Percentiles rank a stretch among this genome's conserved stretches.
Evolutionary conservation across 2,888 invertebrate species (phyloP).

Genomic region (Ceramica pisi): DNA sequence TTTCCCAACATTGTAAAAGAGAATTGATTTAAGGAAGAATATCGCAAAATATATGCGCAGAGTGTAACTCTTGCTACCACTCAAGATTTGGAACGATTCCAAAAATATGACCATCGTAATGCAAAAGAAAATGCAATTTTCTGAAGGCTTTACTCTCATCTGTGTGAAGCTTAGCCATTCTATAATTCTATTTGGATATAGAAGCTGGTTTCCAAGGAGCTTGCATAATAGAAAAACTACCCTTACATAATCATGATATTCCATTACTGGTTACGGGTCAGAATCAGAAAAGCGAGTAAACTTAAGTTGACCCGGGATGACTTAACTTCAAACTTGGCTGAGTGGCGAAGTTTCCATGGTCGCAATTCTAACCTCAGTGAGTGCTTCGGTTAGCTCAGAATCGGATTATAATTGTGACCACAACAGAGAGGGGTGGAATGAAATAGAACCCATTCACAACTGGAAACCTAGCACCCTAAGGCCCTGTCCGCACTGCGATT

Average conservation of each 20-base stretch:
- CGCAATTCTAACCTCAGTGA: slow-evolving; percentile 5
- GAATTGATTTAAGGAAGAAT: slow-evolving; percentile 42
- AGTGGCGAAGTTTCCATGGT: background rate
- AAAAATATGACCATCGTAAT: slow-evolving; percentile 42
- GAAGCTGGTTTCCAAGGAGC: slow-evolving; percentile 20
- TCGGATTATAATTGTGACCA: slow-evolving; percentile 18
- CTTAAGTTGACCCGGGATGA: background rate
- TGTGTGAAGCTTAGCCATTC: slow-evolving; percentile 19
- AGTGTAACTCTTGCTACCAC: slow-evolving; percentile 46
- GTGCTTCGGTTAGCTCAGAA: slow-evolving; percentile 8
- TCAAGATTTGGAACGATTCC: slow-evolving; percentile 57
- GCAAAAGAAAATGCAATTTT: slow-evolving; percentile 53
- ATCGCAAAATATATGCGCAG: slow-evolving; percentile 33
- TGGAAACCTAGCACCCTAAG: background rate
- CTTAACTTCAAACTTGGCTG: background rate
- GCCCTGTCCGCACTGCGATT: too few species aligned
- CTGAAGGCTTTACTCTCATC: slow-evolving; percentile 32
- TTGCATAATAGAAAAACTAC: slow-evolving; percentile 9
- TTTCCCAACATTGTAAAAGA: background rate
- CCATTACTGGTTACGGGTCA: background rate
- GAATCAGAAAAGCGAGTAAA: slow-evolving; percentile 15
- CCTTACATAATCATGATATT: slow-evolving; percentile 23
- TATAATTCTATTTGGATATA: slow-evolving; percentile 17
- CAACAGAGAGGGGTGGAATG: background rate
- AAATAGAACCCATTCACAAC: background rate